Base-by-base conservation (phyloP, 1,140 invertebrate species). In the Drosophila athabasca region DNA sequence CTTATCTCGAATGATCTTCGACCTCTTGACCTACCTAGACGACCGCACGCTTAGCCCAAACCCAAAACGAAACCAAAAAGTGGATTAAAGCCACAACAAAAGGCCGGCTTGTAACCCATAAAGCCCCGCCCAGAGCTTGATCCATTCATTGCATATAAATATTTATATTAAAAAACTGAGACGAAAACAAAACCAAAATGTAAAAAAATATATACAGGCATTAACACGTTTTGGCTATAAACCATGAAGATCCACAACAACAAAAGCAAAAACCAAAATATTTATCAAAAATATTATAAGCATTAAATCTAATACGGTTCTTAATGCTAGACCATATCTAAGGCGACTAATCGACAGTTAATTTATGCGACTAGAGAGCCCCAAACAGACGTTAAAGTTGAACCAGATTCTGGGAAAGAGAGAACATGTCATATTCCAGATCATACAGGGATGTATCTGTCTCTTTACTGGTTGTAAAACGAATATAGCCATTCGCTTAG, bases 161-260 rank as follows among this genome's bases (percentile, higher is more conserved):
- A 69, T 69, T 69, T 43, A 69, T 69, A 49, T 50, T 69, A 13
- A 39, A 11, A 39, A 13, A 39, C 11, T 35, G 31, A 35, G 11
- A 35, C 31, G 9, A 9, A 69, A 59, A 64, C 7, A 31, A 64
- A 43, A 45, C 59, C 46, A 66, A 59, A 76, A 31, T 46, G 46
- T 8, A 41, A 49, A 73, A 57, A 39, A 72, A 82, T 29, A 55
- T 73, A 65, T 53, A 53, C 71, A 53, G 9, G 15, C 41, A 57
- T 52, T 52, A 74, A 52, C 71, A 74, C 71, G 71, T 74, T 74
- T 74, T 29, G 51, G 70, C 70, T 66, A 74, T 74, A 74, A 74
- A 50, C 70, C 49, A 64, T 53, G 46, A 55, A 31, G 6, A n/a
- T 11, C 39, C 54, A 15, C 15, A 24, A 51, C 3, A 41, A 51